Evolutionary conservation across 2,888 invertebrate genomes (phyloP), one percentile per base, ranked within the genome.

Genomic region (Bursaphelenchus okinawaensis): DNA sequence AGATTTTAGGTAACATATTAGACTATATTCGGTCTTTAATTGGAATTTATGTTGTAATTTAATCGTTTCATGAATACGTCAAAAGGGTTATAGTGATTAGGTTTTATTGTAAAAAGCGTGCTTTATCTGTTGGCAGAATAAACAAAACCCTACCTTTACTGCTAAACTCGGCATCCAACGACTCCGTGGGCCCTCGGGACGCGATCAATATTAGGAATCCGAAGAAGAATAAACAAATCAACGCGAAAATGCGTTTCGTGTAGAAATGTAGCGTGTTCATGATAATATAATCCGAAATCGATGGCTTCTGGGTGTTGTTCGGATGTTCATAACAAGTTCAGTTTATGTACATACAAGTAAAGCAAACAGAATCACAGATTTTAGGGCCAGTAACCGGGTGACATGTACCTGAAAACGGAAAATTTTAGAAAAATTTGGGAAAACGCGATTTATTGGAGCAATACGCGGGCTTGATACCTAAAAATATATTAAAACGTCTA

Each of bases 201-300:
- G 65, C 68, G 40, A 80, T 68, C 9, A 80, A 73, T 27, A 80
- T 68, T 8, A 81, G 66, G 20, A 78, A 78, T 7, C 75, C 69
- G 40, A 75, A 76, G 67, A 80, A 80, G 16, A 75, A 66, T 58
- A 74, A 62, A 59, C 76, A 74, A 7, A 75, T 74, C 55, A 78
- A 59, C 22, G 72, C 70, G 70, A 80, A 79, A 40, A 78, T 65
- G 58, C 78, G 70, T 58, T 67, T 73, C 55, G 80, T 71, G 67
- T 79, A 79, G 68, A 79, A 78, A 66, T 78, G 70, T 72, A 80
- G 73, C 60, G 69, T 74, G 63, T 72, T 66, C 72, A 72, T 72
- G 51, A 24, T 57, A 58, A 40, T 31, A n/a, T n/a, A 28, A 50
- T n/a, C n/a, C 40, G 40, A 40, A 40, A 40, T 40, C 16, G n/a